Conservation (phyloP, 2,888 invertebrate genomes). For the Megamerina dolium region DNA sequence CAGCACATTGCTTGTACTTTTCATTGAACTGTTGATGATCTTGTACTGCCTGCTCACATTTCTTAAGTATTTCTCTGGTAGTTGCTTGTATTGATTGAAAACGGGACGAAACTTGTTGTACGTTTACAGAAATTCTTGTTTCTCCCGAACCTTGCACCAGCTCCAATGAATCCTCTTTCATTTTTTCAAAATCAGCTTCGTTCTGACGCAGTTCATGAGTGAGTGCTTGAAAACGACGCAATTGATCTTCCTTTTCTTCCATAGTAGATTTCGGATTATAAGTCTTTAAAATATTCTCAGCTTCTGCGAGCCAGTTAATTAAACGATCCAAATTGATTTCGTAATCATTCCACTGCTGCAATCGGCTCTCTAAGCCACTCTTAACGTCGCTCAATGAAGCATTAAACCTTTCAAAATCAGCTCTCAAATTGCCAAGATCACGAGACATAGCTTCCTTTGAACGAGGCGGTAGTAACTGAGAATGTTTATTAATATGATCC, state of each 20-base stretch:
- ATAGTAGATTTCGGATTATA: constrained; percentile 75
- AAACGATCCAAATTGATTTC: constrained; percentile 78
- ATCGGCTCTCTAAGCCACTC: constrained; percentile 72
- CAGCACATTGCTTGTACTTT: constrained; percentile 76
- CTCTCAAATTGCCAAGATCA: constrained; percentile 71
- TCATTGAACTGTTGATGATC: constrained; percentile 76
- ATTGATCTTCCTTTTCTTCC: constrained; percentile 85
- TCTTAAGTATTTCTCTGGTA: constrained; percentile 83
- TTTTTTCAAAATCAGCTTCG: constrained; percentile 79
- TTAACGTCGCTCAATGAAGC: constrained; percentile 71
- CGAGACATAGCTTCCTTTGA: constrained; percentile 81
- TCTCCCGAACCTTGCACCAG: constrained; percentile 80
- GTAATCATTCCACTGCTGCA: constrained; percentile 88
- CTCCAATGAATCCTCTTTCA: constrained; percentile 79
- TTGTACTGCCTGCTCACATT: constrained; percentile 80
- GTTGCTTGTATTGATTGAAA: constrained; percentile 87
- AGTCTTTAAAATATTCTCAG: constrained; percentile 79
- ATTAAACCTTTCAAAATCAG: constrained; percentile 77
- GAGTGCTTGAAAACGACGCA: constrained; percentile 82
- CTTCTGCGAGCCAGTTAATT: constrained; percentile 76
- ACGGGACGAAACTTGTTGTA: constrained; percentile 83
- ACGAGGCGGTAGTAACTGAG: constrained; percentile 67
- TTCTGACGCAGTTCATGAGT: constrained; percentile 73
- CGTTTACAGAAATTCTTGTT: constrained; percentile 76
- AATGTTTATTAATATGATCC: constrained; percentile 65